Conservation (phyloP, 2,888 invertebrate genomes). For the Ditylenchus weischeri region DNA sequence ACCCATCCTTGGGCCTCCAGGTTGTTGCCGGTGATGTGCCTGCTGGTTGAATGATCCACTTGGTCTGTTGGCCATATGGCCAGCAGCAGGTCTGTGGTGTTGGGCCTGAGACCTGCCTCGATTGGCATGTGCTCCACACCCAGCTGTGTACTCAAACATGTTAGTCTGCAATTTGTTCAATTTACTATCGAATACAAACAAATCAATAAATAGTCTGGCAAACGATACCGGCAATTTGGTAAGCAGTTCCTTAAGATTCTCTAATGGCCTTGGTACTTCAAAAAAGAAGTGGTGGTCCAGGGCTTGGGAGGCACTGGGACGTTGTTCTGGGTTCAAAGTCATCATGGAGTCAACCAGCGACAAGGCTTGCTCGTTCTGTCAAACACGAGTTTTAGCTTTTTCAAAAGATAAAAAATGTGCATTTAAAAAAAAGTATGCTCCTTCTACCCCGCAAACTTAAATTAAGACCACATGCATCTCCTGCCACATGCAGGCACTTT, state of each 20-base stretch:
- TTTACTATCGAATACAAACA: neutral
- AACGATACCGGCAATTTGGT: slow-evolving; percentile 11
- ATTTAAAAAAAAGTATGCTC: too few relatives aligned
- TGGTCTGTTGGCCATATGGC: neutral
- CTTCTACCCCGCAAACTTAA: too few relatives aligned
- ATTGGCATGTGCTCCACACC: slow-evolving; percentile 49
- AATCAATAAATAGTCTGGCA: neutral
- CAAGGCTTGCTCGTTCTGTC: slow-evolving; percentile 67
- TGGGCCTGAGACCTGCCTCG: slow-evolving; percentile 34
- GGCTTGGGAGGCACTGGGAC: slow-evolving; percentile 77
- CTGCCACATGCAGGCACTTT: too few relatives aligned
- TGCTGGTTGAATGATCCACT: slow-evolving; percentile 1
- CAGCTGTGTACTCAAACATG: slow-evolving; percentile 55
- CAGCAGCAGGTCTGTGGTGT: slow-evolving; percentile 5
- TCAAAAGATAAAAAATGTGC: too few relatives aligned
- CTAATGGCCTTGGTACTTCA: slow-evolving; percentile 86
- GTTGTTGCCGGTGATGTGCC: neutral
- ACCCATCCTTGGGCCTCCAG: neutral
- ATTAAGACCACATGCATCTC: too few relatives aligned
- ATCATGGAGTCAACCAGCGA: slow-evolving; percentile 87
- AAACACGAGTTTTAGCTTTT: neutral
- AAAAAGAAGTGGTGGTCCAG: slow-evolving; percentile 97
- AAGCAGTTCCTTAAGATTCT: slow-evolving; percentile 57
- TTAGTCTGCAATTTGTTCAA: neutral
- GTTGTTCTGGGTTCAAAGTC: slow-evolving; percentile 83